These are phyloP conservation scores for Xylota sylvarum DNA, from an alignment of 2,888 invertebrate genomes.

Conservation along the genomic window DNA sequence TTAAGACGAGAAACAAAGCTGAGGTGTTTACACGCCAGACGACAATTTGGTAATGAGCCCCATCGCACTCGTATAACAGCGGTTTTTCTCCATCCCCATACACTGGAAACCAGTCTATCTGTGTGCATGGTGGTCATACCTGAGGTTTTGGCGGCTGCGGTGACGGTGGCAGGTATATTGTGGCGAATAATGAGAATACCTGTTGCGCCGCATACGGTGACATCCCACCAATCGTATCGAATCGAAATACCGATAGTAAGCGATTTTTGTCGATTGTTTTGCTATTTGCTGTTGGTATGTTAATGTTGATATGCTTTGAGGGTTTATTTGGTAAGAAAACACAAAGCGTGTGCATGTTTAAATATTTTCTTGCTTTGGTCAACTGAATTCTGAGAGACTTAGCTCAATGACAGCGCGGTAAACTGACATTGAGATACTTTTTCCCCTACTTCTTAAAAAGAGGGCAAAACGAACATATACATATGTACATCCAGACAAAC, in stretches of 20 bases:
- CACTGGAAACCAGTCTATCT: conserved; percentile 33
- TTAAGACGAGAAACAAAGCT: conserved; percentile 16
- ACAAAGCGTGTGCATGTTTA: conserved; percentile 8
- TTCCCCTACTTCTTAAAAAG: neutral
- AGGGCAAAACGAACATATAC: neutral
- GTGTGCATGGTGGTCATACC: conserved; percentile 16
- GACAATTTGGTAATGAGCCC: conserved; percentile 65
- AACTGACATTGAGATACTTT: conserved; percentile 50
- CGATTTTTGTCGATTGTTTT: conserved; percentile 42
- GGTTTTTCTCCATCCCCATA: conserved; percentile 44
- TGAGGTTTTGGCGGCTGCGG: conserved; percentile 54
- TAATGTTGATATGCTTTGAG: conserved; percentile 27
- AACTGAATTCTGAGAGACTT: conserved; percentile 40
- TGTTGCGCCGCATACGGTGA: conserved; percentile 46
- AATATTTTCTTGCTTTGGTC: conserved; percentile 36
- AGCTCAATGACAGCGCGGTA: conserved; percentile 50
- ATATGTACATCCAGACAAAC: neutral
- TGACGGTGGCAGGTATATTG: conserved; percentile 31
- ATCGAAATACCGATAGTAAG: conserved; percentile 23
- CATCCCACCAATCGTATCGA: conserved; percentile 28
- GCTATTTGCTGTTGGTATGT: conserved; percentile 23
- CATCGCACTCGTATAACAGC: conserved; percentile 35
- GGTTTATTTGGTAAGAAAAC: conserved; percentile 24
- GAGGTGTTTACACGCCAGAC: conserved; percentile 68
- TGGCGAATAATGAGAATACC: conserved; percentile 65